Base-by-base conservation (phyloP, 23 tunicate genomes). In the Styela clava region DNA sequence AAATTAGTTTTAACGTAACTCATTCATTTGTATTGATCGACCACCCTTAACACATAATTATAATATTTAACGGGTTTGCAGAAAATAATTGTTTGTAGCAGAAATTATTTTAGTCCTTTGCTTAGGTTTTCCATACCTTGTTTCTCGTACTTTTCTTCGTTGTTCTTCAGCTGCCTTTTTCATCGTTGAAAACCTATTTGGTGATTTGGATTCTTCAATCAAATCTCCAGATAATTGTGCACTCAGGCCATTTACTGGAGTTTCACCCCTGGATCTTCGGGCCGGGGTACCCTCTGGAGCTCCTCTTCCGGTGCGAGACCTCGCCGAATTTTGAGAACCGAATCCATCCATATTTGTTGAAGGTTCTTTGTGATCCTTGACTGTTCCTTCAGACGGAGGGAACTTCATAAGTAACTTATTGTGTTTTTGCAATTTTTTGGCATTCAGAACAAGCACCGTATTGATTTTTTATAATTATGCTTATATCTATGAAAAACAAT, bases 91-190 rank as follows among this genome's bases (percentile, higher is more conserved):
- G n/a, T n/a, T n/a, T n/a, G n/a, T n/a, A n/a, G n/a, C n/a, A n/a
- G n/a, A n/a, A n/a, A n/a, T n/a, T n/a, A n/a, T n/a, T n/a, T n/a
- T n/a, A n/a, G n/a, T n/a, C n/a, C n/a, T n/a, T n/a, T n/a, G n/a
- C n/a, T n/a, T n/a, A n/a, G n/a, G n/a, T n/a, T n/a, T n/a, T n/a
- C n/a, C 56, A 5, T 12, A 83, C 95, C 95, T 80, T 24, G 61
- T 81, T 51, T 89, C 95, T 5, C 95, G 82, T 74, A 89, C 95
- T 81, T 76, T 74, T 32, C 73, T 52, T 26, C 95, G 64, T 68
- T 89, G 95, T 61, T 89, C 95, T 61, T 89, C 89, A 31, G 95
- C 95, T 16, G 81, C 86, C 74, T 81, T 85, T 35, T 89, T 89
- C 89, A 89, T 89, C 23, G 86, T 84, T 2, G 78, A 65, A 34